Conservation (phyloP, 2,113 vertebrate genomes). For the Pardalotus punctatus region DNA sequence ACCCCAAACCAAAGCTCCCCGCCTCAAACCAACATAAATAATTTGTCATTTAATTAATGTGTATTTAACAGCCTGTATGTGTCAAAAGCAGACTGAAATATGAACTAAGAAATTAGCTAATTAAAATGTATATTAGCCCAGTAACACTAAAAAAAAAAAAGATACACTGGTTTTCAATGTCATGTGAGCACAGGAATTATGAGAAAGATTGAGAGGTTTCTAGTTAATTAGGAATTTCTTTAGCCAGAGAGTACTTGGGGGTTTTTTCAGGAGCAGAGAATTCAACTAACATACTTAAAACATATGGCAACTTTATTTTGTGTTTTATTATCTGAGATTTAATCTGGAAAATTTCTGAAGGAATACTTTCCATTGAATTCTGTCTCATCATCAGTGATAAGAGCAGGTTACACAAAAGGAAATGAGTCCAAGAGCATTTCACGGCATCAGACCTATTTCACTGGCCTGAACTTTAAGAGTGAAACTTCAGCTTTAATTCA, state of each 20-base stretch:
- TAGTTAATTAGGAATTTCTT: not conserved
- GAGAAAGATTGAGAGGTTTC: not conserved
- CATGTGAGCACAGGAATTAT: not conserved
- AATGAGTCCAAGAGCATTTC: rapidly evolving
- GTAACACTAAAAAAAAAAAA: not conserved
- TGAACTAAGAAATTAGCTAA: not conserved
- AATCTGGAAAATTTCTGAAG: not conserved
- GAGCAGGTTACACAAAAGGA: not conserved
- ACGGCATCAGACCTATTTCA: not conserved
- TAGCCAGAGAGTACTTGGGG: not conserved
- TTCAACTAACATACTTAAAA: not conserved
- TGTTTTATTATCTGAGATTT: not conserved
- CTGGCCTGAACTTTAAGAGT: not conserved
- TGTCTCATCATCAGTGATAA: not conserved
- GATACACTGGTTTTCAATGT: rapidly evolving
- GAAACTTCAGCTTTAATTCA: not conserved
- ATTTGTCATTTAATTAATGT: not conserved
- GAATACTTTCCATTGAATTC: not conserved
- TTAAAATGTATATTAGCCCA: not conserved
- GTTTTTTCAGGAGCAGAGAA: not conserved
- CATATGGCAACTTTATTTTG: not conserved
- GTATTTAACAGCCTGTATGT: not conserved
- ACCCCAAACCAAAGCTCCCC: rapidly evolving
- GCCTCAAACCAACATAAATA: rapidly evolving
- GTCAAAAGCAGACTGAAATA: not conserved